A percentile compares a stretch with the other conserved stretches of the same genome.
Evolutionary conservation across 2,888 invertebrate species (phyloP).

Genomic region (Thalpophila matura): DNA sequence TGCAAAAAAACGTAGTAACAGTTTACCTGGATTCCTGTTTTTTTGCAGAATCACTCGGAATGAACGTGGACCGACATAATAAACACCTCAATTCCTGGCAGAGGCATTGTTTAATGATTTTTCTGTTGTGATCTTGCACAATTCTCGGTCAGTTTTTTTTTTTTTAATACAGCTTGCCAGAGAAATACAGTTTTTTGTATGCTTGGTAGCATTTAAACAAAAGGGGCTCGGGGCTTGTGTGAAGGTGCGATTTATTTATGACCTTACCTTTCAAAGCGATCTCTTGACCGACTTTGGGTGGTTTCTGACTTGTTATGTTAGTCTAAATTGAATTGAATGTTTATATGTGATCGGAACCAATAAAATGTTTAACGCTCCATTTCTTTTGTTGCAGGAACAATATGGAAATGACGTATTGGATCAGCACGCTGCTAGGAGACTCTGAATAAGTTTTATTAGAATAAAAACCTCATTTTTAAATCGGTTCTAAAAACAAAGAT

Average conservation of each 20-base stretch:
- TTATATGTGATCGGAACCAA: conserved; percentile 71
- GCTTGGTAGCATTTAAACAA: conserved; percentile 90
- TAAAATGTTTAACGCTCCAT: conserved; percentile 73
- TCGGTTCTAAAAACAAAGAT: conserved; percentile 83
- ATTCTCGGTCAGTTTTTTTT: conserved; percentile 83
- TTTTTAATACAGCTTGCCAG: conserved; percentile 79
- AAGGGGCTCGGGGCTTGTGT: conserved; percentile 82
- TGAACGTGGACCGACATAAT: conserved; percentile 85
- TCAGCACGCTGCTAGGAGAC: conserved; percentile 71
- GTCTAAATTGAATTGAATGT: conserved; percentile 68
- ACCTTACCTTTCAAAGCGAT: conserved; percentile 82
- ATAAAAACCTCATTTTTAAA: conserved; percentile 74
- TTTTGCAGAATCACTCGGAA: conserved; percentile 84
- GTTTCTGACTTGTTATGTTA: conserved; percentile 74
- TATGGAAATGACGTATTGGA: conserved; percentile 78
- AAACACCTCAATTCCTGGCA: conserved; percentile 90
- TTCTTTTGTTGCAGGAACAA: conserved; percentile 88
- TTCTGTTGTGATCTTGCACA: conserved; percentile 90
- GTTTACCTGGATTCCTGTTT: conserved; percentile 85
- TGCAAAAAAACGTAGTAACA: conserved; percentile 82
- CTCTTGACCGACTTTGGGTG: conserved; percentile 85
- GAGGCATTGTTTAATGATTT: conserved; percentile 89
- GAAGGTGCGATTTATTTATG: conserved; percentile 91
- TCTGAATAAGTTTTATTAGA: conserved; percentile 67
- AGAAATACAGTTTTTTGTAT: conserved; percentile 86